Evolutionary conservation across 2,888 invertebrate genomes (phyloP), one percentile per base, ranked within the genome.

Genomic region (Argyresthia goedartella): DNA sequence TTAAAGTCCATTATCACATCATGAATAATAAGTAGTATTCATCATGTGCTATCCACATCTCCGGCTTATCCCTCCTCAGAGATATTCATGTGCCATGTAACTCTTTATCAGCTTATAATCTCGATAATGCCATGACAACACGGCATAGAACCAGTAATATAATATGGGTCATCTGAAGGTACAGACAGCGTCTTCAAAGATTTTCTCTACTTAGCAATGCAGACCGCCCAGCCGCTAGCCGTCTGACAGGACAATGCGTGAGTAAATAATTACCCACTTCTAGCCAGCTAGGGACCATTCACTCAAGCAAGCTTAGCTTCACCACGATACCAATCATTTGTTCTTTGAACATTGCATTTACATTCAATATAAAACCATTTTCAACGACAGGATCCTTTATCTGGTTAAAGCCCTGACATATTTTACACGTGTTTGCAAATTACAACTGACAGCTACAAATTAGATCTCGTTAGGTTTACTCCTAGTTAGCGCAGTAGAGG

Each of bases 341-440:
- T 25, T 25, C 25, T 25, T 25, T 62, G 62, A 61, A 63, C 65
- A 63, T 64, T 64, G 69, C 71, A 79, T 81, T 81, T 79, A 73
- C 75, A 79, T 81, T 79, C 73, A 79, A 79, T 81, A 79, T 81
- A 76, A 72, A 68, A 69, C 65, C 59, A 65, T 62, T 64, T 50
- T 58, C 65, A 60, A 60, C 68, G 66, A 69, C 69, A 56, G 66
- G 79, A 81, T 81, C 74, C 73, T 25, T 71, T 81, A 81, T 81
- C 80, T 60, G 62, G 53, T 61, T 60, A 59, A 61, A 71, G 62
- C 71, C 67, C 71, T 69, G 74, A 73, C 74, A 72, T 71, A 74
- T 73, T 73, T 71, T 71, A 71, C 76, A 78, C 73, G 76, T 72
- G 76, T 77, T 80, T 77, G 76, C 77, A 80, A 80, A 82, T 81